A percentile compares a stretch with the other conserved stretches of the same genome.
Conservation (phyloP, 2,797 vertebrate genomes). For the Squalus acanthias region DNA sequence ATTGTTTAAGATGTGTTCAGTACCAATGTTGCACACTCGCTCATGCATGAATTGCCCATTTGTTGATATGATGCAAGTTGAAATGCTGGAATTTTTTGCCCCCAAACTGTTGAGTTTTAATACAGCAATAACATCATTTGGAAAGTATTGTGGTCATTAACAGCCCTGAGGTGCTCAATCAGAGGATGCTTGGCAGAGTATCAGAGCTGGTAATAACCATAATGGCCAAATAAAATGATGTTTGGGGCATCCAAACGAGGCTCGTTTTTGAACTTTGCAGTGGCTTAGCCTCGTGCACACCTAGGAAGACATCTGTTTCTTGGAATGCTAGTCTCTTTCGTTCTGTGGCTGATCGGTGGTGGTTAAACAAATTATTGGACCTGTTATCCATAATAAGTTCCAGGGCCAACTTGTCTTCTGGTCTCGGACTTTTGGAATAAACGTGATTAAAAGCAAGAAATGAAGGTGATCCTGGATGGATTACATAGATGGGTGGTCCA, state of each 20-base stretch:
- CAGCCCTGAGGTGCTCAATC: background rate
- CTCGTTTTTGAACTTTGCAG: background rate
- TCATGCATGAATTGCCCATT: background rate
- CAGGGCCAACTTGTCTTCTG: background rate
- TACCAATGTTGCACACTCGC: background rate
- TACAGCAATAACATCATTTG: background rate
- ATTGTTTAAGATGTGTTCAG: background rate
- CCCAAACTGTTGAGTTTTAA: background rate
- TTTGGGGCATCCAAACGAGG: background rate
- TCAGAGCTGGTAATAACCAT: background rate
- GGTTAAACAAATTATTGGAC: background rate
- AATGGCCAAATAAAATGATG: background rate
- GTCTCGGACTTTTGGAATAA: background rate
- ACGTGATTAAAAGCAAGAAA: background rate
- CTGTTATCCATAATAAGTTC: background rate
- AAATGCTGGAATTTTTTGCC: background rate
- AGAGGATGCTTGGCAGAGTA: background rate
- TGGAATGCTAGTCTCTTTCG: background rate
- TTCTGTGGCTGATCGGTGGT: background rate
- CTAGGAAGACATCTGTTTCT: background rate
- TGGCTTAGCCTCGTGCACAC: background rate
- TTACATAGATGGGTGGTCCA: background rate
- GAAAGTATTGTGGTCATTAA: no score
- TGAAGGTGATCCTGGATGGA: background rate
- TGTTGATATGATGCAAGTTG: background rate